Evolutionary conservation across 1,140 invertebrate genomes (phyloP).

Genomic region (Psix sp.): DNA sequence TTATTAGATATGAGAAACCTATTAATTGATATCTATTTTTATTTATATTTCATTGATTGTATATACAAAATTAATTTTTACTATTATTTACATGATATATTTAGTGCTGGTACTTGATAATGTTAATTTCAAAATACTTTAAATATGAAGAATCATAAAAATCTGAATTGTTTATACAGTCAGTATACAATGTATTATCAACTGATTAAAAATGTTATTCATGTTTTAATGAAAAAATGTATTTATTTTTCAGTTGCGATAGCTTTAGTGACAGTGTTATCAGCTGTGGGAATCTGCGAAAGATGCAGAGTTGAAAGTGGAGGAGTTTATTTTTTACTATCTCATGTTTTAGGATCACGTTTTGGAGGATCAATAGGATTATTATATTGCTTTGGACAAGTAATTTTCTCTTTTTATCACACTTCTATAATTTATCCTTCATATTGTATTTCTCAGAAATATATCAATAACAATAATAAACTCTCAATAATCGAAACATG

Average conservation of each 20-base stretch:
- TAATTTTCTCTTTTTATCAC: slow-evolving; percentile 66
- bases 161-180: no score
- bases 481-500: no score
- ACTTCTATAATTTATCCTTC: not conserved
- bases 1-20: no score
- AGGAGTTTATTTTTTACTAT: slow-evolving; percentile 95
- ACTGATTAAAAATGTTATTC: not conserved
- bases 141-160: no score
- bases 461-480: not conserved
- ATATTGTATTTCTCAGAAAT: not conserved
- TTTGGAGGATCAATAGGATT: slow-evolving; percentile 94
- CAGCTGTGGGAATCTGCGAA: slow-evolving; percentile 97
- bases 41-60: no score
- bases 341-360: slow-evolving; percentile 94
- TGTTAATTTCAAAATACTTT: no score
- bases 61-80: no score
- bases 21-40: no score
- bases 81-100: no score
- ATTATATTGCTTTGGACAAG: slow-evolving; percentile 97
- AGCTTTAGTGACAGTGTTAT: slow-evolving; percentile 92
- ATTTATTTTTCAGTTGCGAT: slow-evolving; percentile 82
- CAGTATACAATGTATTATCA: not conserved
- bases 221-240: no score
- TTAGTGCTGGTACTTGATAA: no score
- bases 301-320: slow-evolving; percentile 95